Conservation (phyloP, 2,888 invertebrate species). For the Eupithecia tripunctaria region DNA sequence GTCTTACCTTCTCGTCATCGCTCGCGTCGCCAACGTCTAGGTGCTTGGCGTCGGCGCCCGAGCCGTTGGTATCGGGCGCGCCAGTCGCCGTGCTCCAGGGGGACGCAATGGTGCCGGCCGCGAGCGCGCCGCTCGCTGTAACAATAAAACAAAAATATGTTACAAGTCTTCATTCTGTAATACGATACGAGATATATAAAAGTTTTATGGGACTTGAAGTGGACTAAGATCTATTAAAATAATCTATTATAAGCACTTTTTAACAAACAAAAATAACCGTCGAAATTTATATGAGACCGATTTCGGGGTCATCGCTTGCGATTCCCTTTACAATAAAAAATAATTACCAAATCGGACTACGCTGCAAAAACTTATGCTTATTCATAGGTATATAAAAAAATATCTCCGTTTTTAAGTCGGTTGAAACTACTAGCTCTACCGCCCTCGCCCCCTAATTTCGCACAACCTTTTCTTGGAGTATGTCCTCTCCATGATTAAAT, state of each 20-base stretch:
- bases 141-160: slow-evolving; percentile 26
- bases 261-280: no score
- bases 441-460: not conserved
- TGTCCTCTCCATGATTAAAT: not conserved
- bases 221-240: not conserved
- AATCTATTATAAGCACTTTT: no score
- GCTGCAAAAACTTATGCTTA: no score
- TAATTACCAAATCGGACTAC: no score
- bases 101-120: slow-evolving; percentile 97
- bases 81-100: slow-evolving; percentile 96
- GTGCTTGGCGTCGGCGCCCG: slow-evolving; percentile 95
- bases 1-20: slow-evolving; percentile 86
- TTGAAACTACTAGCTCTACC: not conserved
- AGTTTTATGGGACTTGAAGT: not conserved
- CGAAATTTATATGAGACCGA: no score
- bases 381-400: no score
- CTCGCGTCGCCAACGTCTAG: slow-evolving; percentile 97
- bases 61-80: slow-evolving; percentile 94
- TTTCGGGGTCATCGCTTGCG: no score
- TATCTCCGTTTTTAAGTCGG: no score
- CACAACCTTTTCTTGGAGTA: not conserved
- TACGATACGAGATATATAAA: no score
- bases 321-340: no score
- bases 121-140: slow-evolving; percentile 84
- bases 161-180: not conserved